Evolutionary conservation across 2,797 vertebrate species (phyloP).

Genomic region (Acrocephalus scirpaceus): DNA sequence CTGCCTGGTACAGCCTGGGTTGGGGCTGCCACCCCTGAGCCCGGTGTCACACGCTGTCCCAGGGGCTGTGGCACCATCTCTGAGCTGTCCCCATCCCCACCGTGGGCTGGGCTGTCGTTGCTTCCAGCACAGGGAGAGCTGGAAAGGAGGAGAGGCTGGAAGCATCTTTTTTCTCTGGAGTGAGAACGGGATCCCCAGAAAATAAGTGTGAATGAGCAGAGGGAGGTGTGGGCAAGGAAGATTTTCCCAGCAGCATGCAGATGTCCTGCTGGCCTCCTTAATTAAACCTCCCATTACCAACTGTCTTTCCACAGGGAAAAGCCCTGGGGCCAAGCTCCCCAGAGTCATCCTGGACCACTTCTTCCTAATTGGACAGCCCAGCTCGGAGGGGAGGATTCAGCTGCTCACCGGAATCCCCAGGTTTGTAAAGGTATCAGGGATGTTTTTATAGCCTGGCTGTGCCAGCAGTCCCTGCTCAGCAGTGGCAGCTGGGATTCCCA

Average conservation of each 20-base stretch:
- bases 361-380: not conserved
- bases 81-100: fast-evolving
- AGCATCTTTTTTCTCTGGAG: not conserved
- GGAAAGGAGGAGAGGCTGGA: not conserved
- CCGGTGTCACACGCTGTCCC: fast-evolving
- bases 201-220: not conserved
- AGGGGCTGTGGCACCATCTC: not conserved
- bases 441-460: not conserved
- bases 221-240: not conserved
- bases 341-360: not conserved
- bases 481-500: not conserved
- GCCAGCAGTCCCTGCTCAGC: not conserved
- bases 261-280: not conserved
- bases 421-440: not conserved
- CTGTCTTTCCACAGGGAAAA: not conserved
- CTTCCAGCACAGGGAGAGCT: not conserved
- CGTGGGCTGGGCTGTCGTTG: not conserved
- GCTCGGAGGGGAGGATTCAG: not conserved
- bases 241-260: not conserved
- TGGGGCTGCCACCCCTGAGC: not conserved
- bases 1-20: not conserved
- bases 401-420: not conserved
- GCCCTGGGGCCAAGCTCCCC: not conserved
- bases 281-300: not conserved
- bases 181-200: not conserved